Evolutionary conservation across 2,113 vertebrate genomes (phyloP), one percentile per base, ranked within the genome.

Genomic region (Bubo scandiacus): DNA sequence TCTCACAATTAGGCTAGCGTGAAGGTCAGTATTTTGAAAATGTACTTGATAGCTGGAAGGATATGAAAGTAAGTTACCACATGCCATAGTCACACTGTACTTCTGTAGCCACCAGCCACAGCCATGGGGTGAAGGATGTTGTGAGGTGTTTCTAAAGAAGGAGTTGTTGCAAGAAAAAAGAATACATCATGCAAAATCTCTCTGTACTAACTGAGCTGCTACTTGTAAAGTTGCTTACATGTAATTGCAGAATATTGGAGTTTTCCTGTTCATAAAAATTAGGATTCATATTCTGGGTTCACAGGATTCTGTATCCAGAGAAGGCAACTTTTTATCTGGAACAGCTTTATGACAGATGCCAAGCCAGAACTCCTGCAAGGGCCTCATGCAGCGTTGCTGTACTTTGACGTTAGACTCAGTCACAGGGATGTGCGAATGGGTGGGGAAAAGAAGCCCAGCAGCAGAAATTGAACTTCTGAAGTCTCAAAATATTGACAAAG

Each of bases 51-150:
- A 10, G 25, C 22, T 15, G 10, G 19, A 80, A 65, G 23, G 52
- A 32, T 23, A 36, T 11, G 6, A n/a, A 67, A 81, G 89, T 7
- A 52, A 51, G 2, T 57, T 86, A 72, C 38, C 43, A 63, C 8
- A 1, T 6, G 32, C 9, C 9, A 5, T 1, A 29, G 36, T 8
- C 1, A 2, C 0, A 1, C 47, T 72, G 26, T 4, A 30, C 27
- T 32, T 67, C 81, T 19, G 29, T 5, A 74, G 20, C 42, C 49
- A 34, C 4, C 0, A 0, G 22, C 52, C 16, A 32, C 34, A 74
- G 38, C 42, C 52, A 11, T 3, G 36, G 42, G 16, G 10, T n/a
- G 67, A 55, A 49, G 38, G 59, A 61, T 30, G 30, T 34, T 63
- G 62, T 3, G 51, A 63, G 38, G 61, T 5, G 17, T 8, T 73